Evolutionary conservation across 2,888 invertebrate genomes (phyloP).

Genomic region (Psococerastis gibbosa): DNA sequence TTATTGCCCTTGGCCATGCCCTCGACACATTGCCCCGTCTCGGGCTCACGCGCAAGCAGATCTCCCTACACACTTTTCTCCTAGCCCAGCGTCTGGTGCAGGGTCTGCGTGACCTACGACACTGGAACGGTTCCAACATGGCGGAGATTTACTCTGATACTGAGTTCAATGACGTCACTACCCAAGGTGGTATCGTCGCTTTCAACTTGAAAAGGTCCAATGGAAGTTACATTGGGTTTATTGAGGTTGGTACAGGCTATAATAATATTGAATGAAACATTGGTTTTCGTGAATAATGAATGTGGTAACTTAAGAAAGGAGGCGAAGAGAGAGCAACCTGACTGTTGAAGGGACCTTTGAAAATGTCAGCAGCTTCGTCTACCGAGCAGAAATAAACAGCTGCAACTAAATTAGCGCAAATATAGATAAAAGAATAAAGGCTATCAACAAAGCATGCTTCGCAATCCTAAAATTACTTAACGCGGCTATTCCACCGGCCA

Average conservation of each 20-base stretch:
- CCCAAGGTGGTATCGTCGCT: conserved; percentile 72
- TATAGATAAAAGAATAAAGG: no score
- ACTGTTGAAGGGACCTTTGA: no score
- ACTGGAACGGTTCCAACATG: conserved; percentile 51
- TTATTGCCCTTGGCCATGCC: conserved; percentile 63
- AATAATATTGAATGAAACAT: neutral
- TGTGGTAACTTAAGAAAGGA: no score
- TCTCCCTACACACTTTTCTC: conserved; percentile 52
- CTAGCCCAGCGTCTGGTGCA: conserved; percentile 55
- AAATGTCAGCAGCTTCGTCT: no score
- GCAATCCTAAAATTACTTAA: no score
- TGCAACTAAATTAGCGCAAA: no score
- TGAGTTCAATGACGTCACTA: conserved; percentile 35
- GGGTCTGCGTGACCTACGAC: conserved; percentile 39
- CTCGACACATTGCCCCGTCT: conserved; percentile 51
- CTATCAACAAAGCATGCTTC: no score
- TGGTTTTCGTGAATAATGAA: no score
- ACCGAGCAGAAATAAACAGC: no score
- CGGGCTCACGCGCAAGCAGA: conserved; percentile 41
- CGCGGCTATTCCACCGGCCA: no score
- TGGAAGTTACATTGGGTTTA: conserved; percentile 68
- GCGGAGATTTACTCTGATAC: conserved; percentile 55
- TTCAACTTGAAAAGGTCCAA: conserved; percentile 68
- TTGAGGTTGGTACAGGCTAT: conserved; percentile 41
- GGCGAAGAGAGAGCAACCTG: no score